A percentile compares a stretch with the other conserved stretches of the same genome.
phyloP scores from a whole-genome alignment of 2,113 vertebrate species.

The Lepus europaeus region DNA sequence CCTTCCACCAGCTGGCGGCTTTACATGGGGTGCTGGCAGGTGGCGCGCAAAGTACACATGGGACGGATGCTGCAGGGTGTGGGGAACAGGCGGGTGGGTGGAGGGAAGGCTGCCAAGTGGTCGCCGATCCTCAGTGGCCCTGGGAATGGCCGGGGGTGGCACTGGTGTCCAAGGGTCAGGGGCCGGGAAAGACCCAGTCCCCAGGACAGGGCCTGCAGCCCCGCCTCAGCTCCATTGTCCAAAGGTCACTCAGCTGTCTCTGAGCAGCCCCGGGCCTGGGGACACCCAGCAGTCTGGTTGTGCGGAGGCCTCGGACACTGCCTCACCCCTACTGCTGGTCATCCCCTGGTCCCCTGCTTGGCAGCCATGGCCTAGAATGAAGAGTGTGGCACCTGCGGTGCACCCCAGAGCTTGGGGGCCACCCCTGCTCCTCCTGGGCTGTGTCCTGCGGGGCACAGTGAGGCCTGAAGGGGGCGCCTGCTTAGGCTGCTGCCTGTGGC shows the following conservation, averaged over 20 bases:
- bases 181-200: too few relatives aligned
- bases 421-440: neutral
- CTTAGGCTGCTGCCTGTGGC: too few relatives aligned
- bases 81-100: neutral
- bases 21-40: neutral
- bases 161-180: too few relatives aligned
- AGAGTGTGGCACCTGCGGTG: neutral
- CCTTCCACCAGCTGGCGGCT: neutral
- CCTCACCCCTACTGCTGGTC: neutral
- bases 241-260: too few relatives aligned
- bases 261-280: too few relatives aligned
- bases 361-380: neutral
- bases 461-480: too few relatives aligned
- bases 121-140: neutral
- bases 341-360: neutral
- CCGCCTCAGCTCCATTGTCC: too few relatives aligned
- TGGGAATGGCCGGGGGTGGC: neutral
- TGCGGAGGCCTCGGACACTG: too few relatives aligned
- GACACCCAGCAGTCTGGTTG: too few relatives aligned
- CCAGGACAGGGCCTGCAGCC: too few relatives aligned
- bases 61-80: rapidly evolving
- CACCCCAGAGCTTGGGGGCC: too few relatives aligned
- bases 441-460: neutral
- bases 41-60: slow-evolving; percentile 74
- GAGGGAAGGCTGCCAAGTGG: slow-evolving; percentile 39